Conservation (phyloP, 92 coral and sea anemone genomes). For the Pocillopora meandrina region DNA sequence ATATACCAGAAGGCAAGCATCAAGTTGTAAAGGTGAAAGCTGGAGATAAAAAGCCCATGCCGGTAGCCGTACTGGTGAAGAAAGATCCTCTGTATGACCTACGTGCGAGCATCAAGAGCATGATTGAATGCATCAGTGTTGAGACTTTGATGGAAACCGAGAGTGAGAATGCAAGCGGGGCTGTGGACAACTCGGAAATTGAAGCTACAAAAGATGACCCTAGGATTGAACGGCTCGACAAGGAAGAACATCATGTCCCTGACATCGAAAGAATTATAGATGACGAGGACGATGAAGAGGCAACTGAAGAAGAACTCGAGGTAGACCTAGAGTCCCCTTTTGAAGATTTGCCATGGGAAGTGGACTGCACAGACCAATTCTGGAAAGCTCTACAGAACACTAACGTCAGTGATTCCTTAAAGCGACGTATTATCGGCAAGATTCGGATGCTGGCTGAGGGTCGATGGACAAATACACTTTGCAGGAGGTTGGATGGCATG, state of each 20-base stretch:
- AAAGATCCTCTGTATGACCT: slow-evolving; percentile 51
- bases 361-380: slow-evolving; percentile 90
- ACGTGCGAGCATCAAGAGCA: slow-evolving; percentile 20
- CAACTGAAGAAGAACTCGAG: slow-evolving; percentile 33
- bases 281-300: slow-evolving; percentile 31
- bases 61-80: not conserved
- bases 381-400: slow-evolving; percentile 85
- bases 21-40: not conserved
- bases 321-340: slow-evolving; percentile 69
- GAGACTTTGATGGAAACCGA: slow-evolving; percentile 1
- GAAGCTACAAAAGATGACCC: not conserved
- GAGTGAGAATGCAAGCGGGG: not conserved
- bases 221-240: not conserved
- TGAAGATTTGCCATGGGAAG: slow-evolving; percentile 94
- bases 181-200: slow-evolving; percentile 2
- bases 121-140: slow-evolving; percentile 25
- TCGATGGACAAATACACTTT: slow-evolving; percentile 73
- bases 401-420: slow-evolving; percentile 52
- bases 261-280: slow-evolving; percentile 38
- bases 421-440: slow-evolving; percentile 64
- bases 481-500: slow-evolving; percentile 78
- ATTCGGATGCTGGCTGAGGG: slow-evolving; percentile 92
- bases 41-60: slow-evolving; percentile 28
- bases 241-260: slow-evolving; percentile 26
- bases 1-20: slow-evolving; percentile 18